Evolutionary conservation across 2,113 vertebrate species (phyloP).

Genomic region (Carlito syrichta): DNA sequence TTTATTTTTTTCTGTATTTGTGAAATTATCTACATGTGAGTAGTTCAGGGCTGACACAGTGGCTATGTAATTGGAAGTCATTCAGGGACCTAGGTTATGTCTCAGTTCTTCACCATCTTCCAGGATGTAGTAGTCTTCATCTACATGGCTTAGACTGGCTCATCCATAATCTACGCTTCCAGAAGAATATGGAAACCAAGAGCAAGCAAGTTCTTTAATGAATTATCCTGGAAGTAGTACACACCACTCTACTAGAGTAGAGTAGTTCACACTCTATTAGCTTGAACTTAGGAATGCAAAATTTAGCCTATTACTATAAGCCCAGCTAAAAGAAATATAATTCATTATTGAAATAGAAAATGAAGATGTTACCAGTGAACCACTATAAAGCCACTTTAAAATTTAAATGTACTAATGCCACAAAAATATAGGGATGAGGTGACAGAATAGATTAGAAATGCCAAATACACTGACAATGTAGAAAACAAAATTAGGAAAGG

Average conservation of each 20-base stretch:
- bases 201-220: not conserved
- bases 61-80: not conserved
- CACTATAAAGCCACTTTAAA: not conserved
- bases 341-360: not conserved
- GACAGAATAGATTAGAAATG: not conserved
- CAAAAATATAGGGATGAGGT: not conserved
- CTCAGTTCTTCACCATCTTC: not conserved
- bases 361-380: not conserved
- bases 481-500: not conserved
- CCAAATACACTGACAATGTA: not conserved
- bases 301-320: not conserved
- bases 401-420: not conserved
- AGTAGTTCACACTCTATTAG: not conserved
- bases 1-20: not conserved
- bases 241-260: no score
- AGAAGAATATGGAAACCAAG: not conserved
- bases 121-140: not conserved
- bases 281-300: not conserved
- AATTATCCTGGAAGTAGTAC: not conserved
- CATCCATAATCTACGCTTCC: not conserved
- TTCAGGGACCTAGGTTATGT: not conserved
- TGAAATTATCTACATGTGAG: not conserved
- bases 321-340: not conserved
- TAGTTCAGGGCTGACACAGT: not conserved
- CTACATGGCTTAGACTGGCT: not conserved